Conservation (phyloP, 2,113 vertebrate genomes). For the Chrysemys picta region DNA sequence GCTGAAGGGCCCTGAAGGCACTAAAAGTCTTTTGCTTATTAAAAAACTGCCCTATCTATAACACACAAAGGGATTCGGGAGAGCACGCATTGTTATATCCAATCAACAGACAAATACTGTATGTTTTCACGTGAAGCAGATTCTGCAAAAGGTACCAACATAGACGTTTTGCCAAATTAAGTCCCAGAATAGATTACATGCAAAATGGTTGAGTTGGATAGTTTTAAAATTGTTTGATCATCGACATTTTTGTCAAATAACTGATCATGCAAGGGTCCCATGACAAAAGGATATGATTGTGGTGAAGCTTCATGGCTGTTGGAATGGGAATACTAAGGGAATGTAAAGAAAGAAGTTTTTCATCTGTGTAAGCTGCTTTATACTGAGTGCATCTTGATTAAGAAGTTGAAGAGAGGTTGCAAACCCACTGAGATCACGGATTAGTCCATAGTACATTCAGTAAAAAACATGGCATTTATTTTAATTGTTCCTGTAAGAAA, state of each 20-base stretch:
- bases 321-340: conserved; percentile 19
- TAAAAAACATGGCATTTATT: conserved; percentile 23
- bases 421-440: conserved; percentile 31
- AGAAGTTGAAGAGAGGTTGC: conserved; percentile 17
- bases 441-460: conserved; percentile 15
- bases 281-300: neutral
- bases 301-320: neutral
- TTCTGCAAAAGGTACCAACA: neutral
- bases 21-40: neutral
- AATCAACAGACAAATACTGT: neutral
- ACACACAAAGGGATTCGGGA: neutral
- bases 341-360: conserved; percentile 32
- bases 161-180: neutral
- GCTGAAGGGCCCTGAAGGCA: neutral
- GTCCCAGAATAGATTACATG: neutral
- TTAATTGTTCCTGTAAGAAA: conserved; percentile 31
- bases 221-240: neutral
- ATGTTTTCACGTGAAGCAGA: neutral
- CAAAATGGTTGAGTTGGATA: neutral
- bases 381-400: conserved; percentile 34
- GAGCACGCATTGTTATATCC: neutral
- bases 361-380: conserved; percentile 27
- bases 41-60: neutral
- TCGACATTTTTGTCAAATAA: neutral
- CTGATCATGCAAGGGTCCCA: neutral